Percentiles rank a stretch among this genome's conserved stretches.
Evolutionary conservation across 1,140 invertebrate genomes (phyloP).

Genomic region (Olivierus martensii): DNA sequence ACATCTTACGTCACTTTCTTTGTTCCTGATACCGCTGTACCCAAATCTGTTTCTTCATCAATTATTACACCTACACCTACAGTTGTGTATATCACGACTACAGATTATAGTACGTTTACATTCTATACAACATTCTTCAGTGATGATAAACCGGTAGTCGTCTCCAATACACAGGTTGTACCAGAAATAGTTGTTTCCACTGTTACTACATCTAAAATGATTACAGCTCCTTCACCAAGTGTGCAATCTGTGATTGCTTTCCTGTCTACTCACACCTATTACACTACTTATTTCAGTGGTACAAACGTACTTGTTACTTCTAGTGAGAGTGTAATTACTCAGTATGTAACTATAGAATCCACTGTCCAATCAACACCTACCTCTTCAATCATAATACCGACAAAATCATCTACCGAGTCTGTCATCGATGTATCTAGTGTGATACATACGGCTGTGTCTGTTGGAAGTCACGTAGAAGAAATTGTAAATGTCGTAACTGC

Average conservation of each 20-base stretch:
- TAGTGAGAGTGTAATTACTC: constrained; percentile 19
- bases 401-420: too few relatives aligned
- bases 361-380: not conserved
- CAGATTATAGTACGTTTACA: constrained; percentile 18
- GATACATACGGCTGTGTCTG: too few relatives aligned
- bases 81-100: constrained; percentile 1
- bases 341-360: constrained; percentile 18
- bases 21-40: constrained; percentile 5
- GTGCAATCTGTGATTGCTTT: constrained; percentile 17
- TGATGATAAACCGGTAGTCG: constrained; percentile 19
- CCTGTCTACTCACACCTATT: constrained; percentile 22
- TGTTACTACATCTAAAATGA: constrained; percentile 6
- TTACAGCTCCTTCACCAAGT: not conserved
- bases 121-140: constrained; percentile 19
- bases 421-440: too few relatives aligned
- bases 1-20: constrained; percentile 22
- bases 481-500: too few relatives aligned
- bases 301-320: constrained; percentile 14
- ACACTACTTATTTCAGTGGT: constrained; percentile 21
- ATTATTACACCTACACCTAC: not conserved
- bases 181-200: constrained; percentile 17
- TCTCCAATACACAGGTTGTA: constrained; percentile 18
- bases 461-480: too few relatives aligned
- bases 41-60: not conserved
- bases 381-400: too few relatives aligned